phyloP scores from a whole-genome alignment of 2,797 vertebrate species.

The Pantherophis vulpinus region DNA sequence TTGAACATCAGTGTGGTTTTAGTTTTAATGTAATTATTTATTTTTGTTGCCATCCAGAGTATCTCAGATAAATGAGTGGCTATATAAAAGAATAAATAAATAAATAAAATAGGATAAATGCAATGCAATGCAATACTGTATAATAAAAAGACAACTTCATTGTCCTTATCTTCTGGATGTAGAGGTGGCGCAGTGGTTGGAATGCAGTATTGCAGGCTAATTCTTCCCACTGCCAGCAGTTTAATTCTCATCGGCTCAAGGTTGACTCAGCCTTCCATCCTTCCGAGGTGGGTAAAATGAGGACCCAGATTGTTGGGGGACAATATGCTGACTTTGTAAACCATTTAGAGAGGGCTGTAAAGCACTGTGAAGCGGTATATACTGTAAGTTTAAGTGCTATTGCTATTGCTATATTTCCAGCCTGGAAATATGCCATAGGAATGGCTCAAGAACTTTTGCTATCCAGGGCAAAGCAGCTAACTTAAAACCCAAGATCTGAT shows the following conservation, averaged over 20 bases:
- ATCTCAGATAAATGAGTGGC: neutral
- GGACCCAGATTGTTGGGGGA: too few species aligned
- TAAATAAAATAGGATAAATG: neutral
- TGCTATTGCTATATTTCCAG: neutral
- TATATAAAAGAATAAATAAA: neutral
- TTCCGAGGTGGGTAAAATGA: too few species aligned
- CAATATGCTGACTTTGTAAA: too few species aligned
- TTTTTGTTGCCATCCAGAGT: neutral
- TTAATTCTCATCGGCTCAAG: too few species aligned
- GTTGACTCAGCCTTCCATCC: too few species aligned
- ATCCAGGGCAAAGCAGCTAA: neutral
- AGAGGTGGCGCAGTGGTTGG: too few species aligned
- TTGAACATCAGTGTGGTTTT: neutral
- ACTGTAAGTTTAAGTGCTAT: too few species aligned
- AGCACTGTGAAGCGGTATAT: too few species aligned
- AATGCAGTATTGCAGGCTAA: too few species aligned
- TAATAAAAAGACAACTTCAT: neutral
- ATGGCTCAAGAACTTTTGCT: neutral
- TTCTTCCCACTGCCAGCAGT: too few species aligned
- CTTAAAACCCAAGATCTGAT: neutral
- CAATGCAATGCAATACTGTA: neutral
- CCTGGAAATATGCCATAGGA: neutral
- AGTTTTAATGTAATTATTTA: neutral
- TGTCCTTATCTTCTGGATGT: too few species aligned
- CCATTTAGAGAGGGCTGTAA: too few species aligned